phyloP scores from a whole-genome alignment of 2,888 invertebrate genomes.

The Pammene aurita region DNA sequence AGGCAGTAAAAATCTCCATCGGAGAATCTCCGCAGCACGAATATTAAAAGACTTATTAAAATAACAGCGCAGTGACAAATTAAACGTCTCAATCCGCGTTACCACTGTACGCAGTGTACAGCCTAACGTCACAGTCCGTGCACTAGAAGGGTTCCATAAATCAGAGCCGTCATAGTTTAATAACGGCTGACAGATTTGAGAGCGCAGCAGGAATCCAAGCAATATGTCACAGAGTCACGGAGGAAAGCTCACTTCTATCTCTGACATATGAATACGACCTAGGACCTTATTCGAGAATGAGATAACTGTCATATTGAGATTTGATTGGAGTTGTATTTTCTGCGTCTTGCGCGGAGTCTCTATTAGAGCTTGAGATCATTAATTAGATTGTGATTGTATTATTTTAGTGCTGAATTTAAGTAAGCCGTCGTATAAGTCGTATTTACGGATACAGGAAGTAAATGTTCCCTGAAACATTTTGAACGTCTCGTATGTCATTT shows the following conservation, averaged over 20 bases:
- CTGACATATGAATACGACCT: conserved; percentile 44
- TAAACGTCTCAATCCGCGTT: conserved; percentile 9
- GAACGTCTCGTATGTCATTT: too few species aligned
- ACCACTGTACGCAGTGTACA: conserved; percentile 17
- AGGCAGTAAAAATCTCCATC: too few species aligned
- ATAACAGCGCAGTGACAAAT: neutral
- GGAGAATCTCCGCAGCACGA: too few species aligned
- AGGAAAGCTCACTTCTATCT: conserved; percentile 51
- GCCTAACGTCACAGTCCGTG: conserved; percentile 31
- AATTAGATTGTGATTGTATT: too few species aligned
- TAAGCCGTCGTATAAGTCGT: too few species aligned
- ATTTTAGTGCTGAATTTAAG: too few species aligned
- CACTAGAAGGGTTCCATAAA: conserved; percentile 41
- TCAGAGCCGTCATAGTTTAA: conserved; percentile 55
- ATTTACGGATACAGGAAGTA: too few species aligned
- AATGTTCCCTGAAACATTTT: too few species aligned
- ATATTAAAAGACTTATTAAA: neutral
- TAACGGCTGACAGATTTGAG: conserved; percentile 72
- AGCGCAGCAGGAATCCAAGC: conserved; percentile 70
- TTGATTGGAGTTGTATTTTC: neutral
- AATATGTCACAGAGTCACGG: conserved; percentile 66
- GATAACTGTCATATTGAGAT: neutral
- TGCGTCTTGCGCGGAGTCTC: too few species aligned
- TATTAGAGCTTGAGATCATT: too few species aligned
- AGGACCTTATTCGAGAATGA: neutral